These are phyloP conservation scores for Mesorhabditis spiculigera DNA, from an alignment of 2,888 invertebrate species.

Conservation along the genomic window DNA sequence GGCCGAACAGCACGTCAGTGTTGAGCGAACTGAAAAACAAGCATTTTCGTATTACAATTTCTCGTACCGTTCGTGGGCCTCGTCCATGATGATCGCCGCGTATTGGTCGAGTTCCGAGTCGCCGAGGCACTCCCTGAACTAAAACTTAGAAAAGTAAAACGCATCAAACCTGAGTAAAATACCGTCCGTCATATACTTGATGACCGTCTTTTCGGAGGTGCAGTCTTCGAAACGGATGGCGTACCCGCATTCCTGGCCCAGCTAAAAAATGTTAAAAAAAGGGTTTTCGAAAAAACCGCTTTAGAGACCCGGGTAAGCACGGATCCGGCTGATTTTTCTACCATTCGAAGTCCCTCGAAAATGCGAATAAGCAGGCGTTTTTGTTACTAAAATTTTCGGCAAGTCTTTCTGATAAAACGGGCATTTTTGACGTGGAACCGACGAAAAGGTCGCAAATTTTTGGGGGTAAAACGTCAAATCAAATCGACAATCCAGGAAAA, in stretches of 20 bases:
- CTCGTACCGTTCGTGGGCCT: conserved; percentile 83
- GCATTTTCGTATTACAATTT: not conserved
- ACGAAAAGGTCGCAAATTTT: no score
- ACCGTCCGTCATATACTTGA: conserved; percentile 96
- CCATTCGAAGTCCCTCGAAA: not conserved
- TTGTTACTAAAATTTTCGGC: no score
- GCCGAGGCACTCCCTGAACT: conserved; percentile 87
- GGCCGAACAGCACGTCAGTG: conserved; percentile 94
- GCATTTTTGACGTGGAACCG: no score
- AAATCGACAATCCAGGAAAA: no score
- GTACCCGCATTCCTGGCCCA: conserved; percentile 73
- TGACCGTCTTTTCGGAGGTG: conserved; percentile 68
- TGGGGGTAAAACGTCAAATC: no score
- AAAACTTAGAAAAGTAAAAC: conserved; percentile 68
- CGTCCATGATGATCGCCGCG: conserved; percentile 98
- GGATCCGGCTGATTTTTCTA: not conserved
- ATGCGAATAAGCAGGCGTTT: not conserved
- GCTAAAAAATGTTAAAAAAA: conserved; percentile 15
- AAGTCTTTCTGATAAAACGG: no score
- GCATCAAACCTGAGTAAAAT: conserved; percentile 73
- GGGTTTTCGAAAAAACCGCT: not conserved
- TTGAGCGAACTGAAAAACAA: conserved; percentile 71
- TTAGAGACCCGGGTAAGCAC: not conserved
- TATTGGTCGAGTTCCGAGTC: conserved; percentile 96
- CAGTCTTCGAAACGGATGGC: conserved; percentile 99